Conservation (phyloP, 2,113 vertebrate genomes). For the Tychaedon coryphoeus region DNA sequence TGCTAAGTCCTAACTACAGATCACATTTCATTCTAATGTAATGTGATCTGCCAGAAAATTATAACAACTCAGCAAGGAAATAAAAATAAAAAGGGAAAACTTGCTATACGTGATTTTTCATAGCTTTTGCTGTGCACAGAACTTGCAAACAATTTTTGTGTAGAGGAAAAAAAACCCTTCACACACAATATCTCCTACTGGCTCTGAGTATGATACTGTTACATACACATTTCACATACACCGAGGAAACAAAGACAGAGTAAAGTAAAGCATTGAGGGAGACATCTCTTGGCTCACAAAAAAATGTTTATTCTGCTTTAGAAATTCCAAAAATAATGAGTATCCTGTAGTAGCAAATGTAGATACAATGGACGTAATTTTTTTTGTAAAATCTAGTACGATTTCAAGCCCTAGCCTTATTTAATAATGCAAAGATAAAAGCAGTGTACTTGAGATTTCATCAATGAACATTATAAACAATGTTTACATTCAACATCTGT, state of each 20-base stretch:
- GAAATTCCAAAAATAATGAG: background rate
- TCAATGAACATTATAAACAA: conserved; percentile 7
- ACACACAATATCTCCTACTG: background rate
- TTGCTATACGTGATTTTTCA: background rate
- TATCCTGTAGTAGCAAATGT: background rate
- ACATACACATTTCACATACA: background rate
- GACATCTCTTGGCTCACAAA: background rate
- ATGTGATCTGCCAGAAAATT: conserved; percentile 3
- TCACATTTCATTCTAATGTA: conserved; percentile 42
- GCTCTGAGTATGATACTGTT: background rate
- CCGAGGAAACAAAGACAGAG: background rate
- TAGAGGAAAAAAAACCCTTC: background rate
- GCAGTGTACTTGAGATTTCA: background rate
- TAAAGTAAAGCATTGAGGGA: background rate
- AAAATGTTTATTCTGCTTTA: background rate
- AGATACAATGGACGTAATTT: background rate
- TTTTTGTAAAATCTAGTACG: background rate
- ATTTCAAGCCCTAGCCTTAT: background rate
- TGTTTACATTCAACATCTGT: background rate
- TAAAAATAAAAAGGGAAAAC: conserved; percentile 33
- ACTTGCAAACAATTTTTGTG: background rate
- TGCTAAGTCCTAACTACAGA: conserved; percentile 27
- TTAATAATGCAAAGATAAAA: conserved; percentile 18
- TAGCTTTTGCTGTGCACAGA: background rate
- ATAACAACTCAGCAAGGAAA: background rate